These are phyloP conservation scores for Oceanodroma tethys DNA, from an alignment of 2,113 vertebrate genomes.

Conservation along the genomic window DNA sequence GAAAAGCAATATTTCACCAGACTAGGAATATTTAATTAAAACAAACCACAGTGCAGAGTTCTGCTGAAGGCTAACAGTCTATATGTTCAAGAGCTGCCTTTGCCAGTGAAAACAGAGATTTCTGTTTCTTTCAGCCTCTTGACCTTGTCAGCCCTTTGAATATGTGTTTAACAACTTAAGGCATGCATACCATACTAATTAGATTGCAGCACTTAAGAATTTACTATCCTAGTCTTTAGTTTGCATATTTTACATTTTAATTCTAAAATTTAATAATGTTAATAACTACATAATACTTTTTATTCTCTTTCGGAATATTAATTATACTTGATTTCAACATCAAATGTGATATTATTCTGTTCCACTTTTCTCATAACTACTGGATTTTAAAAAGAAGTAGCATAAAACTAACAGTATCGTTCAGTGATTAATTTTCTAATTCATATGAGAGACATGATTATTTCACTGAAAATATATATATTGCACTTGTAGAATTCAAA, in stretches of 20 bases:
- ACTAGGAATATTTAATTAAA: not conserved
- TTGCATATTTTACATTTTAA: not conserved
- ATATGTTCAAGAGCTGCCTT: not conserved
- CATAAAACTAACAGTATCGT: not conserved
- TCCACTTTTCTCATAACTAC: not conserved
- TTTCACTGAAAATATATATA: not conserved
- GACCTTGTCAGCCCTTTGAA: not conserved
- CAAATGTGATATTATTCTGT: not conserved
- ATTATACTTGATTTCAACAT: not conserved
- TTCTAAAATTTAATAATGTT: not conserved
- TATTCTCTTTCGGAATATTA: not conserved
- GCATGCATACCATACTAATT: not conserved
- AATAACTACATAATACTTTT: not conserved
- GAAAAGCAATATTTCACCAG: not conserved
- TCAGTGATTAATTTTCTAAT: not conserved
- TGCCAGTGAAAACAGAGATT: not conserved
- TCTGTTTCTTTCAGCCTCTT: not conserved
- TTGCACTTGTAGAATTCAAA: not conserved
- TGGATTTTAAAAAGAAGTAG: not conserved
- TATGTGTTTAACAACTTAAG: not conserved
- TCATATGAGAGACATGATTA: not conserved
- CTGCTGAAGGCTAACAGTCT: not conserved
- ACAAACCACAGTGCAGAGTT: not conserved
- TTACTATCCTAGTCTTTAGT: not conserved
- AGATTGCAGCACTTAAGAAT: not conserved